These are phyloP conservation scores for Melieria picta DNA, from an alignment of 2,888 invertebrate species.

Conservation along the genomic window DNA sequence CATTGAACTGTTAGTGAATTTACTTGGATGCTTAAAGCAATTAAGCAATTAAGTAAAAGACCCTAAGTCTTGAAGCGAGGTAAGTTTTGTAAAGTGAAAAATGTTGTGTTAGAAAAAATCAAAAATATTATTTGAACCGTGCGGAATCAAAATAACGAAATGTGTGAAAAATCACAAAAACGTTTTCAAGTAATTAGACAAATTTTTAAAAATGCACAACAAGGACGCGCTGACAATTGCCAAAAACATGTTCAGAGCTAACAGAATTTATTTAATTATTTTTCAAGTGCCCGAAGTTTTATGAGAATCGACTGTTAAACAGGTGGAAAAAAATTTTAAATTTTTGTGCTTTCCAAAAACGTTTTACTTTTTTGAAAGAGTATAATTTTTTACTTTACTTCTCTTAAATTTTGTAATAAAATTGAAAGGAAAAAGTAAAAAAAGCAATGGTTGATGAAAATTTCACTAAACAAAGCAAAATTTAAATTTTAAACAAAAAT, in stretches of 20 bases:
- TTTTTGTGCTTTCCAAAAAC: no score
- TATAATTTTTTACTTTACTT: not conserved
- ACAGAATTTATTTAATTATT: no score
- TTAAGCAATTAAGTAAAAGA: not conserved
- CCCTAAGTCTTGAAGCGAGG: not conserved
- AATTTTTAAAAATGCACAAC: not conserved
- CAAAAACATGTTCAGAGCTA: no score
- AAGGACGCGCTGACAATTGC: no score
- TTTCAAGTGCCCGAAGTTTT: no score
- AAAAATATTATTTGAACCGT: not conserved
- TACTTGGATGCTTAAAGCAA: not conserved
- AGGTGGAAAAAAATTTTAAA: no score
- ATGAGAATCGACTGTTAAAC: no score
- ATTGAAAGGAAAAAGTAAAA: not conserved
- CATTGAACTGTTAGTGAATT: not conserved
- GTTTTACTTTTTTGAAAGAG: not conserved
- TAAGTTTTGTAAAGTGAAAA: not conserved
- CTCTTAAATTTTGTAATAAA: not conserved
- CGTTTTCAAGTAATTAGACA: not conserved
- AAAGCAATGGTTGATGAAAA: no score
- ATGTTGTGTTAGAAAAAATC: not conserved
- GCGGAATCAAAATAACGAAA: no score
- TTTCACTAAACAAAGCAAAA: no score
- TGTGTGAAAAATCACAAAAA: no score
- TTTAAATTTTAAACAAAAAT: no score